A percentile compares a stretch with the other conserved stretches of the same genome.
Evolutionary conservation across 2,797 vertebrate species (phyloP).

Genomic region (Lithobates sylvaticus): DNA sequence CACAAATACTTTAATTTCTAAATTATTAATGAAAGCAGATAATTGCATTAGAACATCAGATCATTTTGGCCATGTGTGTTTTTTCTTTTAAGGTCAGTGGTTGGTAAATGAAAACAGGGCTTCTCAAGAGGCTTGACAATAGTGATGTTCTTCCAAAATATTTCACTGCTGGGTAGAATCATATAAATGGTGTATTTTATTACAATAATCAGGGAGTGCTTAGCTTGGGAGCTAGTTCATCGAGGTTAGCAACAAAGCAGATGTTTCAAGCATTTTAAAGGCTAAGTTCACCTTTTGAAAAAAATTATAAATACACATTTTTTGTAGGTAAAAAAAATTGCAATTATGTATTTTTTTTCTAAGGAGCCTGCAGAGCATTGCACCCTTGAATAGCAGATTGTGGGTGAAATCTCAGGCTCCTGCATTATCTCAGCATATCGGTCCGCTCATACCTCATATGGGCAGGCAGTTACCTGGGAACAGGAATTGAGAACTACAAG

Average conservation of each 20-base stretch:
- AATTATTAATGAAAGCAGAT: conserved; percentile 34
- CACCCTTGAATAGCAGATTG: no score
- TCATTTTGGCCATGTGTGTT: conserved; percentile 4
- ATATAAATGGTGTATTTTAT: conserved; percentile 22
- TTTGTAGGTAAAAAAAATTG: no score
- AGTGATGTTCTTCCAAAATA: conserved; percentile 5
- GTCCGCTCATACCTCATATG: no score
- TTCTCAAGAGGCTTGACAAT: not conserved
- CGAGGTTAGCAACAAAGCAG: not conserved
- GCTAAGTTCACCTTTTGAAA: no score
- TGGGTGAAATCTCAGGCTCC: no score
- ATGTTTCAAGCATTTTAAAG: not conserved
- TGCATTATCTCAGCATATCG: no score
- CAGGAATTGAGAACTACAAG: no score
- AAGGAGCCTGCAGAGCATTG: not conserved
- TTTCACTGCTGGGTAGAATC: not conserved
- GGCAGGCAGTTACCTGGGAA: no score
- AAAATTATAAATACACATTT: no score
- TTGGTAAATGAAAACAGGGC: conserved; percentile 9
- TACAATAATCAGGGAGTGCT: not conserved
- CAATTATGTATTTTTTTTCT: not conserved
- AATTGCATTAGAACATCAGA: conserved; percentile 2
- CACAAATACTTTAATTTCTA: not conserved
- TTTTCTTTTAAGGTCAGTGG: not conserved
- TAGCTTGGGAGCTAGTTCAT: conserved; percentile 4